Base-by-base conservation (phyloP, 2,888 invertebrate species). In the Candidula unifasciata region DNA sequence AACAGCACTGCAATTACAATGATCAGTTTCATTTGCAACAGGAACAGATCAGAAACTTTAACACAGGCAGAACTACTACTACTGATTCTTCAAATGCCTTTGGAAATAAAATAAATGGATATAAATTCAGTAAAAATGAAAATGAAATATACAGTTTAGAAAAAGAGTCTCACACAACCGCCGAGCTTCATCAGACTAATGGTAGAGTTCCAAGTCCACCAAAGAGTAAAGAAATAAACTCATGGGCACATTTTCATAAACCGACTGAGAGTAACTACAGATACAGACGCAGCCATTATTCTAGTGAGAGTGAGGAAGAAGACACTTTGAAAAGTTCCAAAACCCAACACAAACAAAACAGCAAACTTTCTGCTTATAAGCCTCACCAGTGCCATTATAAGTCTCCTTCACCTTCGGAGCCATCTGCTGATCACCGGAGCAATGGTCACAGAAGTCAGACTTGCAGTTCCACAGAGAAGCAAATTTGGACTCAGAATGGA, bases 261-360 rank as follows among this genome's bases (percentile, higher is more conserved):
- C 88, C 87, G 57, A 78, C 87, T 24, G 88, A 77, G 87, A 90
- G 86, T 35, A 84, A 89, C 57, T 91, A 91, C 85, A 91, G 91
- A 84, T 91, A 91, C 80, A 88, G 91, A 3, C 89, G 91, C 69
- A 91, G 91, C 85, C 90, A 91, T 85, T 90, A 91, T 85, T 91
- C 90, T 13, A 91, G 91, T 88, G 91, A 91, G 24, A 91, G 91
- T 88, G 91, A 91, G 6, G 91, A 91, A 60, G 91, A 91, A 30
- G 80, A 68, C 37, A 54, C 80, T 16, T 35, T 66, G 18, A 33
- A 44, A 13, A 54, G n/a, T 30, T 52, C 52, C 30, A 83, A 69
- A 77, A 54, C 6, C 16, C 54, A 79, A 13, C 66, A 27, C 3
- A 57, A 76, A 30, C 71, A 71, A 74, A 60, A 21, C 73, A 57